Evolutionary conservation across 2,888 invertebrate genomes (phyloP).

Genomic region (Scaptomyza cyrtandrae): DNA sequence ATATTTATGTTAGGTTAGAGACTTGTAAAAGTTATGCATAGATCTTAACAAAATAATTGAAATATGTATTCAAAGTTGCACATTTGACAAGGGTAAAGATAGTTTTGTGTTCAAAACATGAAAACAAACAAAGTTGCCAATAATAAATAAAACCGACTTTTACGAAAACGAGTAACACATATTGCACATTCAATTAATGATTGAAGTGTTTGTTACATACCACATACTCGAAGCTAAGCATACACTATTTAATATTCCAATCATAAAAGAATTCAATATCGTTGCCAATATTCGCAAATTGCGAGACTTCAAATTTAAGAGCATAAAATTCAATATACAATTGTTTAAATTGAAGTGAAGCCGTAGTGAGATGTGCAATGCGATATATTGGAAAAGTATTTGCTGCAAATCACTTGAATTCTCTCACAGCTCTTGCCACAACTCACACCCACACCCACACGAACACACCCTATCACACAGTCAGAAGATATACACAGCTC

Average conservation of each 20-base stretch:
- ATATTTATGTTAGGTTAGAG: neutral
- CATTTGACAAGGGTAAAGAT: neutral
- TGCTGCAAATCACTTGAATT: constrained; percentile 48
- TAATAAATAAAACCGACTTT: no score
- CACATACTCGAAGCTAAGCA: neutral
- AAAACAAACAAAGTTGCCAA: no score
- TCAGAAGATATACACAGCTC: neutral
- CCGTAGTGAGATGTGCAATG: constrained; percentile 39
- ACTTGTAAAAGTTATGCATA: neutral
- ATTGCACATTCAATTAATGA: no score
- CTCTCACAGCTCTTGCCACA: constrained; percentile 31
- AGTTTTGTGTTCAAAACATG: neutral
- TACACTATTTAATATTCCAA: neutral
- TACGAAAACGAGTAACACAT: no score
- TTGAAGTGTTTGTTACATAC: no score
- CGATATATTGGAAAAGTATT: constrained; percentile 40
- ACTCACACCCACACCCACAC: constrained; percentile 3
- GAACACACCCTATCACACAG: neutral
- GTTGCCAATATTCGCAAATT: neutral
- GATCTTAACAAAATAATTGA: neutral
- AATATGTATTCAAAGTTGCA: neutral
- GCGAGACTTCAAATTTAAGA: constrained; percentile 3
- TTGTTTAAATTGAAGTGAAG: constrained; percentile 15
- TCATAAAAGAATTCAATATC: neutral
- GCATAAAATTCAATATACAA: constrained; percentile 50